Percentiles rank a stretch among this genome's conserved stretches.
phyloP scores from a whole-genome alignment of 2,797 vertebrate species.

The Lepus oiostolus region DNA sequence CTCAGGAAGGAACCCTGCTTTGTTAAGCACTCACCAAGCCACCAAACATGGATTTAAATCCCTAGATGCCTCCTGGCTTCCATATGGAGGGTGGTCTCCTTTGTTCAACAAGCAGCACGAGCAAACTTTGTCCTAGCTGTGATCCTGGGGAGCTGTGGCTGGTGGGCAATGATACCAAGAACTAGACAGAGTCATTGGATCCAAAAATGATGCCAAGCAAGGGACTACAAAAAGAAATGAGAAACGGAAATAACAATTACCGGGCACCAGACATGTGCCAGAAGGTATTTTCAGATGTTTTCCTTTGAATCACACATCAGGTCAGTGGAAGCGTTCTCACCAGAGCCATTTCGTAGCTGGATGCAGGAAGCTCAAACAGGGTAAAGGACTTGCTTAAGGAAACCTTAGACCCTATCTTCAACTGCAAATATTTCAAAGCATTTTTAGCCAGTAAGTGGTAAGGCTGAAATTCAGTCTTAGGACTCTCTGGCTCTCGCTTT shows the following conservation, averaged over 20 bases:
- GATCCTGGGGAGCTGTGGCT: not conserved
- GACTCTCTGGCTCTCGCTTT: not conserved
- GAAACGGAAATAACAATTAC: not conserved
- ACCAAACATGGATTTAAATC: not conserved
- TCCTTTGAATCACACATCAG: not conserved
- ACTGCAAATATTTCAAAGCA: not conserved
- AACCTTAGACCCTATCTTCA: not conserved
- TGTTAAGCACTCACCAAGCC: not conserved
- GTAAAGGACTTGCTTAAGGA: not conserved
- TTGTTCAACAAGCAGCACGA: not conserved
- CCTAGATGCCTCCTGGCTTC: not conserved
- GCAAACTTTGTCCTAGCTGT: not conserved
- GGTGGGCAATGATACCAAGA: not conserved
- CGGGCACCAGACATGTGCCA: not conserved
- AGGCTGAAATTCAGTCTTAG: not conserved
- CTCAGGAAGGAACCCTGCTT: not conserved
- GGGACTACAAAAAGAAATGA: not conserved
- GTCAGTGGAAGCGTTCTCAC: not conserved
- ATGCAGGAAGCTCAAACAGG: not conserved
- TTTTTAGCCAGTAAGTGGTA: not conserved
- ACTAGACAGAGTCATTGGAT: not conserved
- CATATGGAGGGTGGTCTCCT: not conserved
- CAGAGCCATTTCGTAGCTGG: not conserved
- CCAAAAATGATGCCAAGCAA: not conserved
- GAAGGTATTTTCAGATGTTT: not conserved